A percentile compares a stretch with the other conserved stretches of the same genome.
Evolutionary conservation across 2,888 invertebrate genomes (phyloP).

Genomic region (Andrena flavipes): DNA sequence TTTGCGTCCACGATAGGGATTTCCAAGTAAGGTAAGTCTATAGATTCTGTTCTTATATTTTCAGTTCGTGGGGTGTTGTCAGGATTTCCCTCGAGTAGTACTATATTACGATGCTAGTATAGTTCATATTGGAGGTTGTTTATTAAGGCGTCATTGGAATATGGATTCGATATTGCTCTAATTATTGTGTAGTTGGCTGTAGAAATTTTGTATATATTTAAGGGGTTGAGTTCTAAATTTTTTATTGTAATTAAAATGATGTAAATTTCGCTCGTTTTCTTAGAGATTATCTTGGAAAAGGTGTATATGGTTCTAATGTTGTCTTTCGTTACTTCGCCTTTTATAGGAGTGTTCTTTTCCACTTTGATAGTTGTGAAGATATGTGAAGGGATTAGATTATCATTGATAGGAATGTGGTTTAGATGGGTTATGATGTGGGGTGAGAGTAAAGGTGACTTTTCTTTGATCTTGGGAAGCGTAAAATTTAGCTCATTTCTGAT

Average conservation of each 20-base stretch:
- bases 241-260: neutral
- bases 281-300: neutral
- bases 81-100: no score
- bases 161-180: neutral
- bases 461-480: no score
- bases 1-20: no score
- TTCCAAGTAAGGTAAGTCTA: no score
- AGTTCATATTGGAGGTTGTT: neutral
- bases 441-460: no score
- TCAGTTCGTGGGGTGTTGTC: no score
- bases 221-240: neutral
- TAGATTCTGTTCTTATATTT: no score
- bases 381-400: neutral
- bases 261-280: neutral
- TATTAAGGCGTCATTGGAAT: neutral
- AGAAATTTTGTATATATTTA: neutral
- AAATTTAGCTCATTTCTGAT: no score
- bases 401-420: no score
- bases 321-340: neutral
- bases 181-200: neutral
- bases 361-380: neutral
- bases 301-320: neutral
- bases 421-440: no score
- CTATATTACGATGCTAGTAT: no score
- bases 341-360: neutral